phyloP scores from a whole-genome alignment of 2,888 invertebrate genomes.

The Eupeodes latifasciatus region DNA sequence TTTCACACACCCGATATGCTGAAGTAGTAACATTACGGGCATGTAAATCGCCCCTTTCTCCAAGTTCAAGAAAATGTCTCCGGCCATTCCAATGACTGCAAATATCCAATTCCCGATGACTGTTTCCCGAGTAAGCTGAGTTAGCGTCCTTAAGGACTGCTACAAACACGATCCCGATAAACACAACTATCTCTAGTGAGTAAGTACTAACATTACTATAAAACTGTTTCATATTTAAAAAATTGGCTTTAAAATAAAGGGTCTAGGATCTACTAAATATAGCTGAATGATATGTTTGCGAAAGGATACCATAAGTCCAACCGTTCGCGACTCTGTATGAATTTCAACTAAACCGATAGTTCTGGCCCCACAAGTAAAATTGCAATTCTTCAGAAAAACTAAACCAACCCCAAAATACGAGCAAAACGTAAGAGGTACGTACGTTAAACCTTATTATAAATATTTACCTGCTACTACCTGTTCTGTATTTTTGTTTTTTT shows the following conservation, averaged over 20 bases:
- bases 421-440: conserved; percentile 48
- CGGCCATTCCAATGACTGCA: conserved; percentile 84
- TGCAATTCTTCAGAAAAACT: conserved; percentile 10
- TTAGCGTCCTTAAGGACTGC: conserved; percentile 23
- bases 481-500: neutral
- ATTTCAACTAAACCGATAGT: conserved; percentile 55
- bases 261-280: neutral
- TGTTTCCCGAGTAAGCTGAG: conserved; percentile 80
- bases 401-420: conserved; percentile 47
- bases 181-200: conserved; percentile 20
- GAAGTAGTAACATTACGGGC: conserved; percentile 83
- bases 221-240: conserved; percentile 56
- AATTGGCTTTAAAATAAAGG: conserved; percentile 18
- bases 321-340: conserved; percentile 63
- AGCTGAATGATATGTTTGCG: conserved; percentile 34
- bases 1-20: conserved; percentile 82
- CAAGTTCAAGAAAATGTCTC: conserved; percentile 83
- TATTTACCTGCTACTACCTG: conserved; percentile 6
- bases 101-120: conserved; percentile 82
- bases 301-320: conserved; percentile 61
- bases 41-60: conserved; percentile 83
- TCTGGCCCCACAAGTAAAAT: conserved; percentile 23
- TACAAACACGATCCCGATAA: conserved; percentile 40
- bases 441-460: conserved; percentile 53
- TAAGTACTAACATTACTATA: conserved; percentile 3